phyloP scores from a whole-genome alignment of 2,888 invertebrate genomes.

The Tiliacea citrago region DNA sequence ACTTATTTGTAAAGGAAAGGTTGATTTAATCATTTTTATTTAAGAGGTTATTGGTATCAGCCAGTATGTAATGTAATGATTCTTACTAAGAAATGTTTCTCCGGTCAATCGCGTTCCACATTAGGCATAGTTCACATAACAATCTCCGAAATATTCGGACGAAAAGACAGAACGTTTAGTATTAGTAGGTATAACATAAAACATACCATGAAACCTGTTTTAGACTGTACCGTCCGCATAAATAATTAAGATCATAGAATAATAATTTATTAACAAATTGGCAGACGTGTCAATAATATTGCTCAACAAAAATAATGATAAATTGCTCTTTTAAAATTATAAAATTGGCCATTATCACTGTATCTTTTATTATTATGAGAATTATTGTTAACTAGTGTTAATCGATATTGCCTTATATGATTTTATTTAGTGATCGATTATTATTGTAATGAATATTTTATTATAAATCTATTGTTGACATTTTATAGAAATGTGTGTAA shows the following conservation, averaged over 20 bases:
- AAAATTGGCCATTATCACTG: conserved; percentile 27
- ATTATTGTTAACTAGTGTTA: conserved; percentile 35
- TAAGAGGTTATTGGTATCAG: background rate
- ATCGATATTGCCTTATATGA: conserved; percentile 44
- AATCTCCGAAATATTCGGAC: conserved; percentile 81
- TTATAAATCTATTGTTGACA: conserved; percentile 42
- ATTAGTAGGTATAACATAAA: conserved; percentile 77
- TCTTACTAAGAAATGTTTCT: background rate
- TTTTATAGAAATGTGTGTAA: conserved; percentile 30
- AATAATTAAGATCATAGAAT: conserved; percentile 60
- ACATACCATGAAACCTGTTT: conserved; percentile 81
- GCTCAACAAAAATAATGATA: conserved; percentile 49
- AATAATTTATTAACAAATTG: conserved; percentile 50
- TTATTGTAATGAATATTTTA: conserved; percentile 33
- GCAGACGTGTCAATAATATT: conserved; percentile 52
- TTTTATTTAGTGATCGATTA: conserved; percentile 37
- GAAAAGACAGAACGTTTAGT: conserved; percentile 80
- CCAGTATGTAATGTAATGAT: background rate
- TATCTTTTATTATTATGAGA: conserved; percentile 39
- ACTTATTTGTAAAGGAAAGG: background rate
- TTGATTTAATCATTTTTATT: background rate
- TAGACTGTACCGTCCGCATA: conserved; percentile 74
- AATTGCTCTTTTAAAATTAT: conserved; percentile 49
- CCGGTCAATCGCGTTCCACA: conserved; percentile 44
- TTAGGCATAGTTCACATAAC: conserved; percentile 77